phyloP scores from a whole-genome alignment of 1,140 invertebrate genomes.

The Atta texana region DNA sequence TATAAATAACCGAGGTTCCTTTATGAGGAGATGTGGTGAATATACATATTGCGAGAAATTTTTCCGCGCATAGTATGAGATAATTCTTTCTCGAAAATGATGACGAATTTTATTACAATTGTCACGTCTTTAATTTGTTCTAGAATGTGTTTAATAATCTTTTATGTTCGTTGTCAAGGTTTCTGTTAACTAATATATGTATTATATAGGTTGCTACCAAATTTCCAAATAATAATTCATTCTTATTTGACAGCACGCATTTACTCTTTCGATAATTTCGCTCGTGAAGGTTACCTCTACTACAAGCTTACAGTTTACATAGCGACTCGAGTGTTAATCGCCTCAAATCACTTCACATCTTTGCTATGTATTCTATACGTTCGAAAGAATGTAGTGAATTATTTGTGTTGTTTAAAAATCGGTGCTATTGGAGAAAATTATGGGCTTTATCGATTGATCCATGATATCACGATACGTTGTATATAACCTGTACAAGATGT shows the following conservation, averaged over 20 bases:
- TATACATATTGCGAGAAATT: slow-evolving; percentile 6
- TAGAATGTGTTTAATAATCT: neutral
- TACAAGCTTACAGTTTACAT: slow-evolving; percentile 27
- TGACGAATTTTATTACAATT: slow-evolving; percentile 33
- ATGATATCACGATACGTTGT: no score
- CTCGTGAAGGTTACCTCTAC: slow-evolving; percentile 50
- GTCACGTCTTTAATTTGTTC: neutral
- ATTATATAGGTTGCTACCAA: neutral
- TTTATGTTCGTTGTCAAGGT: slow-evolving; percentile 2
- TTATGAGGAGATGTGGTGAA: neutral
- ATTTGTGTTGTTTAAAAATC: neutral
- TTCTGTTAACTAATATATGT: neutral
- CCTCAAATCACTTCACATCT: slow-evolving; percentile 19
- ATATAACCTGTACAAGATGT: no score
- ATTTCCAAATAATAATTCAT: neutral
- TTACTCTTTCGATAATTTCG: slow-evolving; percentile 29
- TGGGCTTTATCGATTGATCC: neutral
- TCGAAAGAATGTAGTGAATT: neutral
- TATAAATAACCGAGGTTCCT: slow-evolving; percentile 47
- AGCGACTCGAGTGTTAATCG: slow-evolving; percentile 44
- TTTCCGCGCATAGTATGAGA: neutral
- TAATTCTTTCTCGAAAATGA: slow-evolving; percentile 43
- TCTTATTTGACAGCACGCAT: slow-evolving; percentile 33
- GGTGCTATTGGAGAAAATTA: neutral
- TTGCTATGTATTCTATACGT: neutral